These are phyloP conservation scores for Venturia canescens DNA, from an alignment of 1,140 invertebrate genomes.

Conservation along the genomic window DNA sequence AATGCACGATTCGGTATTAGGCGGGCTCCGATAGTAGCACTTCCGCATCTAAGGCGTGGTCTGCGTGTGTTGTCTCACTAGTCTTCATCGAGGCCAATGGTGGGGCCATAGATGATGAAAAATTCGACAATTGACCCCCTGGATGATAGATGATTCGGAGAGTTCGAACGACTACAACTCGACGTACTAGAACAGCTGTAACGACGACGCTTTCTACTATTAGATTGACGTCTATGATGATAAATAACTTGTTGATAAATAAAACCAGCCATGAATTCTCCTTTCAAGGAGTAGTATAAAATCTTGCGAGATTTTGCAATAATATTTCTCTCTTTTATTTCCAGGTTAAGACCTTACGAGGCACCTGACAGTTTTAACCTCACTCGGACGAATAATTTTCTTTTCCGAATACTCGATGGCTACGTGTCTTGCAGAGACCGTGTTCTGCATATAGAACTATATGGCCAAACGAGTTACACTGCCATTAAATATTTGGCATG, in stretches of 20 bases:
- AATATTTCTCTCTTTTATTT: too few relatives aligned
- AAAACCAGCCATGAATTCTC: neutral
- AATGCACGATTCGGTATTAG: conserved; percentile 33
- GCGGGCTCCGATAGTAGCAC: conserved; percentile 41
- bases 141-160: neutral
- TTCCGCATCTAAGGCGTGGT: conserved; percentile 1
- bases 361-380: too few relatives aligned
- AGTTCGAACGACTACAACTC: neutral
- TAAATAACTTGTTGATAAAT: neutral
- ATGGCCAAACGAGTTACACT: neutral
- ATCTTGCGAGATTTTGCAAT: neutral
- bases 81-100: neutral
- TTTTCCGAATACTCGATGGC: neutral
- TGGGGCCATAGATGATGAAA: neutral
- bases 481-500: neutral
- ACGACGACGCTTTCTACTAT: neutral
- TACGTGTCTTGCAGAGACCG: neutral
- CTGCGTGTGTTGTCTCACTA: neutral
- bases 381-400: neutral
- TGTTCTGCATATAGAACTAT: neutral
- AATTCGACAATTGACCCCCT: neutral
- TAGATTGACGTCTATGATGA: conserved; percentile 5
- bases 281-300: neutral
- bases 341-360: too few relatives aligned
- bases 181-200: neutral